Evolutionary conservation across 2,797 vertebrate species (phyloP).

Genomic region (Sternotherus odoratus): DNA sequence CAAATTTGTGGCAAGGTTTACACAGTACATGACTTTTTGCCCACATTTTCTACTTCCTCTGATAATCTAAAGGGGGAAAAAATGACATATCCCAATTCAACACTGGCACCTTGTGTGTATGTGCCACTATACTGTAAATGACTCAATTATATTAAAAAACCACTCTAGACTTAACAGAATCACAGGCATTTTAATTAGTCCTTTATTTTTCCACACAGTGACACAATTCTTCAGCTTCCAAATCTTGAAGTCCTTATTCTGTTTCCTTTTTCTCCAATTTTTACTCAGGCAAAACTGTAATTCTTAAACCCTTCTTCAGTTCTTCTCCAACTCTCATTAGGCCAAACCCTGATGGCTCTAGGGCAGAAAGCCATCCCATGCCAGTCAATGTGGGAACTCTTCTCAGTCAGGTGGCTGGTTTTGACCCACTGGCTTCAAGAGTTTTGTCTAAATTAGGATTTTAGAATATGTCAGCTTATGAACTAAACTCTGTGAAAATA

Average conservation of each 20-base stretch:
- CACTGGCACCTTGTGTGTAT: background rate
- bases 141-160: background rate
- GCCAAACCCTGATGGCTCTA: background rate
- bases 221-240: background rate
- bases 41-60: background rate
- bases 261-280: background rate
- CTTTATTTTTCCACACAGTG: background rate
- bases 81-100: background rate
- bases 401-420: background rate
- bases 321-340: background rate
- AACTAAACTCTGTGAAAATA: background rate
- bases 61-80: background rate
- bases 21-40: background rate
- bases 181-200: background rate
- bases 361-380: background rate
- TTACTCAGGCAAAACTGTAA: background rate
- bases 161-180: background rate
- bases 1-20: slow-evolving; percentile 25
- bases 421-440: background rate
- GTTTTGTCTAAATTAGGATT: background rate
- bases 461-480: background rate
- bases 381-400: background rate
- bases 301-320: slow-evolving; percentile 6
- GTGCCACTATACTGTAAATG: background rate
- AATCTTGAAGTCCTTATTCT: background rate